These are phyloP conservation scores for Thaumatotibia leucotreta DNA, from an alignment of 1,140 invertebrate genomes.

Conservation along the genomic window DNA sequence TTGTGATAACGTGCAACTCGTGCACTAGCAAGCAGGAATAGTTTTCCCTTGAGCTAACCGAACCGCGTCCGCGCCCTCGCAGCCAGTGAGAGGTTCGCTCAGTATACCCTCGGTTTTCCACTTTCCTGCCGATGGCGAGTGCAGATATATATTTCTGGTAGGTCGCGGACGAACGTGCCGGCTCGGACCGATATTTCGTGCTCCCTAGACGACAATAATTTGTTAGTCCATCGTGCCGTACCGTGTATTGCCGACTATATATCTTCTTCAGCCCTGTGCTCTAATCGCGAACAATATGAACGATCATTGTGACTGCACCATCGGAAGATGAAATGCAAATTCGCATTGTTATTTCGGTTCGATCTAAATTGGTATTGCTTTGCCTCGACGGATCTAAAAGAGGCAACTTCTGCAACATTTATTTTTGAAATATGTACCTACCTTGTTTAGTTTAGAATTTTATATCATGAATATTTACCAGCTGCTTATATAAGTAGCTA, in stretches of 20 bases:
- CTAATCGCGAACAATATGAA: conserved; percentile 36
- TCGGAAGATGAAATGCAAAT: conserved; percentile 19
- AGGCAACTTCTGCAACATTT: background rate
- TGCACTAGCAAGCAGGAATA: background rate
- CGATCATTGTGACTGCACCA: conserved; percentile 25
- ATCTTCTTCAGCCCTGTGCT: conserved; percentile 34
- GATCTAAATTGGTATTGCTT: background rate
- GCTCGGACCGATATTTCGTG: conserved; percentile 50
- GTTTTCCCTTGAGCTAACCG: background rate
- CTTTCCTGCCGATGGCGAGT: conserved; percentile 6
- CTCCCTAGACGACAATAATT: conserved; percentile 62
- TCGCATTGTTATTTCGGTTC: background rate
- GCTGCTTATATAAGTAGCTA: background rate
- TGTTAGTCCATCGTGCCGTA: conserved; percentile 52
- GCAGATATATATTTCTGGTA: conserved; percentile 40
- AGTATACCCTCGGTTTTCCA: conserved; percentile 8
- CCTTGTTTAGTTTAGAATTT: background rate
- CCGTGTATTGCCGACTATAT: conserved; percentile 35
- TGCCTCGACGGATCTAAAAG: background rate
- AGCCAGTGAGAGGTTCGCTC: background rate
- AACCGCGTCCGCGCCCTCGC: background rate
- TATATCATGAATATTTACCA: background rate
- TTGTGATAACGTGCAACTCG: background rate
- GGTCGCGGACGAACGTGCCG: conserved; percentile 32
- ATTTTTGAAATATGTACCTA: background rate